These are phyloP conservation scores for Stratiolaelaps scimitus DNA, from an alignment of 1,140 invertebrate genomes.

Conservation along the genomic window DNA sequence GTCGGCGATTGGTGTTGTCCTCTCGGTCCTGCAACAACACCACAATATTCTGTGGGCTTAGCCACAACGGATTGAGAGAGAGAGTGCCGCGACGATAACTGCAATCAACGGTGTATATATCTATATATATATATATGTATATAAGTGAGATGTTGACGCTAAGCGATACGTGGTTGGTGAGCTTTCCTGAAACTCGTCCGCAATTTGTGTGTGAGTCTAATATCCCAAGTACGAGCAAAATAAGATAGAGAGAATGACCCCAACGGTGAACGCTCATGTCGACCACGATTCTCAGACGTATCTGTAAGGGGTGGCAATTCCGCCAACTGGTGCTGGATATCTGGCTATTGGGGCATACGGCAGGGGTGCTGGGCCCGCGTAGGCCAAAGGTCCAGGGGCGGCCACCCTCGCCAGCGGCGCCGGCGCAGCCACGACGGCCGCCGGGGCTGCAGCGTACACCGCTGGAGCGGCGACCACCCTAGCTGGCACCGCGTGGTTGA, in stretches of 20 bases:
- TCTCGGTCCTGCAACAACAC: no score
- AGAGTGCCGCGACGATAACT: no score
- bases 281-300: not conserved
- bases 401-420: no score
- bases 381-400: not conserved
- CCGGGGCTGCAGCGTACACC: not conserved
- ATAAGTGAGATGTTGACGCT: no score
- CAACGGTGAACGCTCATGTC: not conserved
- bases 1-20: no score
- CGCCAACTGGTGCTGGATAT: not conserved
- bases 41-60: no score
- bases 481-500: constrained; percentile 23
- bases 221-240: not conserved
- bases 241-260: not conserved
- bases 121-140: no score
- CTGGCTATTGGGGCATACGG: not conserved
- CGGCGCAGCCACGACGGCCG: no score
- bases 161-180: no score
- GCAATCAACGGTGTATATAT: no score
- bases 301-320: not conserved
- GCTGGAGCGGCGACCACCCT: not conserved
- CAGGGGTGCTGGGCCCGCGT: not conserved
- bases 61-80: no score
- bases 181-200: not conserved
- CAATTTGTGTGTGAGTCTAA: not conserved